A percentile compares a stretch with the other conserved stretches of the same genome.
Evolutionary conservation across 2,113 vertebrate species (phyloP).

Genomic region (Gallinago jamesoni): DNA sequence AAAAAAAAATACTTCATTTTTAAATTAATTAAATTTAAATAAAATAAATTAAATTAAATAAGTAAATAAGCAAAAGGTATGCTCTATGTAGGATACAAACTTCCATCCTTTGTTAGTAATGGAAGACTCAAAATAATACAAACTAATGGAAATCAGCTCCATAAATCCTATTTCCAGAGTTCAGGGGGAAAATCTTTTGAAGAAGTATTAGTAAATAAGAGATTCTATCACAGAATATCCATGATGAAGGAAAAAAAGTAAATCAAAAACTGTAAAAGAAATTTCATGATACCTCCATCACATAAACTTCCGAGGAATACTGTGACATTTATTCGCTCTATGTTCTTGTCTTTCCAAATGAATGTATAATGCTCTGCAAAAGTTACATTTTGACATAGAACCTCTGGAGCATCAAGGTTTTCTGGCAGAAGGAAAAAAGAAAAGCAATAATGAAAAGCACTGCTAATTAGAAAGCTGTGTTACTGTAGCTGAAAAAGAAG

Average conservation of each 20-base stretch:
- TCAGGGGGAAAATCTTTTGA: background rate
- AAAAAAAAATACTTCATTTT: background rate
- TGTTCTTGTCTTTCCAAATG: slow-evolving; percentile 79
- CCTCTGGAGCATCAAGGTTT: background rate
- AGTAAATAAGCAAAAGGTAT: background rate
- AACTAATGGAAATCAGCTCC: background rate
- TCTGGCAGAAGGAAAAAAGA: slow-evolving; percentile 40
- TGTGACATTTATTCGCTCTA: slow-evolving; percentile 77
- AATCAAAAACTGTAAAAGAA: background rate
- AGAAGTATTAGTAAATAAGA: background rate
- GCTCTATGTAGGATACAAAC: background rate
- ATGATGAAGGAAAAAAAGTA: background rate
- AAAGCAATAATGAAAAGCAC: background rate
- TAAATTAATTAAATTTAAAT: too few relatives aligned
- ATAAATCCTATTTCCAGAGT: background rate
- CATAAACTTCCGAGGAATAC: slow-evolving; percentile 68
- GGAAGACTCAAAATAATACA: background rate
- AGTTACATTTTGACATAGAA: slow-evolving; percentile 76
- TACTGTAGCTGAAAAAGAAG: background rate
- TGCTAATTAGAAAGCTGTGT: background rate
- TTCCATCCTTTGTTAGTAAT: background rate
- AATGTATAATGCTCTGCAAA: slow-evolving; percentile 85
- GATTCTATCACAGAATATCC: background rate
- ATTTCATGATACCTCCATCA: slow-evolving; percentile 44
- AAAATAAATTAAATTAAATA: background rate